Evolutionary conservation across 2,113 vertebrate genomes (phyloP), one percentile per base, ranked within the genome.

Genomic region (Triplophysa siluroides): DNA sequence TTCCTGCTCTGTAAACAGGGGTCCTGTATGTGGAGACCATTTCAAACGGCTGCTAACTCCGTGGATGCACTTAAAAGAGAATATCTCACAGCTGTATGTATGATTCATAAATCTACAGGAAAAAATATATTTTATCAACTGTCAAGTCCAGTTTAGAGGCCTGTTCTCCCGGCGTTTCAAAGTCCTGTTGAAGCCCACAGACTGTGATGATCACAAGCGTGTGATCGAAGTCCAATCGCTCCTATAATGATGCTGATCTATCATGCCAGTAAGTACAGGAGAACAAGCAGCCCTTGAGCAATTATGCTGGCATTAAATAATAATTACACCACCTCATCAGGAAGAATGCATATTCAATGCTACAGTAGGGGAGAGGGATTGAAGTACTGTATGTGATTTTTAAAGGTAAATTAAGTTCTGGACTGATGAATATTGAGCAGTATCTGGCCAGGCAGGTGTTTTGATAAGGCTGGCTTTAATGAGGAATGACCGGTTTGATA

Each of bases 291-390:
- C 81, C 83, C 85, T 82, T 78, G 68, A 86, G 85, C 80, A 84
- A 85, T 88, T 88, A 88, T 82, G 73, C 82, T 61, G 78, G 83
- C 85, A 85, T 86, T 84, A 88, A 86, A 88, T 85, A 88, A 86
- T 86, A 80, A 86, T 86, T 86, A 86, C 54, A 79, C 78, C 79
- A 80, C 75, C 67, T 81, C 66, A 60, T 78, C 82, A 82, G 70
- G 79, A 74, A 80, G 79, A 68, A 72, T 80, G 81, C 77, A 86
- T 85, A 82, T 85, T 81, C 81, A 84, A 73, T 72, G 71, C 41
- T 74, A 38, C 6, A 11, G 47, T 58, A 74, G 65, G 54, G 47
- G 78, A 60, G 33, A 38, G 33, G 33, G 33, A 38, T 38, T 38
- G 33, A 38, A 38, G 33, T 38, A 29, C 26, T 61, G 78, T 43